Evolutionary conservation across 2,113 vertebrate genomes (phyloP).

Genomic region (Tetraodon nigroviridis): DNA sequence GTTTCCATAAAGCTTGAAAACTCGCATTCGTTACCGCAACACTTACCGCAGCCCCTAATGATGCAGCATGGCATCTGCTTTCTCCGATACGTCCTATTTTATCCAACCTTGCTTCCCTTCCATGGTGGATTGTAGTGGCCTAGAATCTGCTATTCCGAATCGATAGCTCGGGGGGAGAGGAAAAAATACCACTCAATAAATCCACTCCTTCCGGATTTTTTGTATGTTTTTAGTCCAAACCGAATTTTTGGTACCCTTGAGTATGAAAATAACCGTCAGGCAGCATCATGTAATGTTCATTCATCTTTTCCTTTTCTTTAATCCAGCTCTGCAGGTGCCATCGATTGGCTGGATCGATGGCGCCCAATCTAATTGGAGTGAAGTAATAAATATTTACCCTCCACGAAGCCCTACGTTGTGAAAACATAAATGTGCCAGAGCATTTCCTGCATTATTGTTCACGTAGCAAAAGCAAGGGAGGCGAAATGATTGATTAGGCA

Average conservation of each 20-base stretch:
- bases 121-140: constrained; percentile 18
- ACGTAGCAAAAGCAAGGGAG: constrained; percentile 17
- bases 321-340: constrained; percentile 39
- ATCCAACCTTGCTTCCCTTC: constrained; percentile 5
- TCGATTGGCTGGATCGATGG: constrained; percentile 53
- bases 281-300: constrained; percentile 29
- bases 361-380: constrained; percentile 58
- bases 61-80: constrained; percentile 31
- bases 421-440: constrained; percentile 11
- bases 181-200: constrained; percentile 33
- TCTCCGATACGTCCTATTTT: constrained; percentile 44
- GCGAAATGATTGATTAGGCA: constrained; percentile 53
- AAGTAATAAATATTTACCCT: constrained; percentile 61
- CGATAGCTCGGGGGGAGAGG: constrained; percentile 24
- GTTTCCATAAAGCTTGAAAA: constrained; percentile 30
- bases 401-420: not conserved
- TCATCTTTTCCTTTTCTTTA: constrained; percentile 37
- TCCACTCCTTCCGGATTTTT: constrained; percentile 20
- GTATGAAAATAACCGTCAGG: constrained; percentile 51
- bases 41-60: constrained; percentile 41
- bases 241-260: constrained; percentile 9
- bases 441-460: constrained; percentile 40
- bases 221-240: constrained; percentile 4
- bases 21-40: constrained; percentile 14
- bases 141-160: constrained; percentile 46